phyloP scores from a whole-genome alignment of 2,797 vertebrate species.

The Alcedo quadribrachys region DNA sequence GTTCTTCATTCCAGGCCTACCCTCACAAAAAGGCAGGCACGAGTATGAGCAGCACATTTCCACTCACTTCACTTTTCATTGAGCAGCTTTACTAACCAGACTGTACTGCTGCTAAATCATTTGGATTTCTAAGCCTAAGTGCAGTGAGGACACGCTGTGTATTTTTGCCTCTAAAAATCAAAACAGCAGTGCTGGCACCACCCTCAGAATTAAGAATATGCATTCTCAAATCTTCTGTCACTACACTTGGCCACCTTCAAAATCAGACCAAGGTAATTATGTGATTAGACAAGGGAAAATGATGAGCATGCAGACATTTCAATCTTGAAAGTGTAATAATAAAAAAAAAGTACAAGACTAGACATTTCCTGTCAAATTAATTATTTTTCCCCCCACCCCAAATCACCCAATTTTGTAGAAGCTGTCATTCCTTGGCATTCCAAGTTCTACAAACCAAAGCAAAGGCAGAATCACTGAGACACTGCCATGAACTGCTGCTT shows the following conservation, averaged over 20 bases:
- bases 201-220: not conserved
- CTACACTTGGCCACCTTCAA: conserved; percentile 48
- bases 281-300: conserved; percentile 58
- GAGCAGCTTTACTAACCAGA: not conserved
- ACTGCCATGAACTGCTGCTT: not conserved
- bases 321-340: conserved; percentile 11
- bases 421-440: not conserved
- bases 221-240: not conserved
- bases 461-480: not conserved
- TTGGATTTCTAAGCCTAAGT: not conserved
- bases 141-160: not conserved
- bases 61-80: not conserved
- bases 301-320: not conserved
- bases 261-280: conserved; percentile 52
- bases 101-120: not conserved
- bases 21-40: not conserved
- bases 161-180: not conserved
- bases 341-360: not conserved
- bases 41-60: not conserved
- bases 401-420: not conserved
- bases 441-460: not conserved
- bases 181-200: not conserved
- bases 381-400: no score
- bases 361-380: conserved; percentile 38
- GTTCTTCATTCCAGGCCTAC: not conserved